phyloP scores from a whole-genome alignment of 2,888 invertebrate species.

The Agriopis aurantiaria region DNA sequence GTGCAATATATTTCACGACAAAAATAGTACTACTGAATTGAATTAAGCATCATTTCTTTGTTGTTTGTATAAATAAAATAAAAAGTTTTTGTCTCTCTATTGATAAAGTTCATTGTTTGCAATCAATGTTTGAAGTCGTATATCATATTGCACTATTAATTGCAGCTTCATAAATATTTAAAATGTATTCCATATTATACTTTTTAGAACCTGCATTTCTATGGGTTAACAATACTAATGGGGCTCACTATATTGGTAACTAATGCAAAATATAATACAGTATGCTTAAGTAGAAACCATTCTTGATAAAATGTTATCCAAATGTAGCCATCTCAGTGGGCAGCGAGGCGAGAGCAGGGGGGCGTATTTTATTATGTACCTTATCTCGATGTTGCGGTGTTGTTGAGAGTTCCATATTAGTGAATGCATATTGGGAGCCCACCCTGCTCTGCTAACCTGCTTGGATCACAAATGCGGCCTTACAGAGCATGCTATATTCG shows the following conservation, averaged over 20 bases:
- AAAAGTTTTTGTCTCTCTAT: neutral
- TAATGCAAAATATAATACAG: conserved; percentile 33
- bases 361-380: neutral
- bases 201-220: conserved; percentile 21
- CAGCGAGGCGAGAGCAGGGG: neutral
- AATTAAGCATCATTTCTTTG: neutral
- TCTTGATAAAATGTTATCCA: neutral
- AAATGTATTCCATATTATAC: conserved; percentile 1
- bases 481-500: conserved; percentile 3
- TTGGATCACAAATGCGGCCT: neutral
- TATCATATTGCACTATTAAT: conserved; percentile 11
- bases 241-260: conserved; percentile 42
- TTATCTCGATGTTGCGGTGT: neutral
- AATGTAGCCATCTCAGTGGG: neutral
- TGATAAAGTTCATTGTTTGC: neutral
- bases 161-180: conserved; percentile 13
- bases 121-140: too few relatives aligned
- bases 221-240: conserved; percentile 39
- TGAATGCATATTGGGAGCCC: too few relatives aligned
- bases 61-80: neutral
- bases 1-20: conserved; percentile 12
- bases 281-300: conserved; percentile 3
- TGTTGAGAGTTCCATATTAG: too few relatives aligned
- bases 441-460: neutral
- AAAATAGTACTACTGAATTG: neutral